These are phyloP conservation scores for Caenorhabditis tropicalis DNA, from an alignment of 1,140 invertebrate genomes.

Conservation along the genomic window DNA sequence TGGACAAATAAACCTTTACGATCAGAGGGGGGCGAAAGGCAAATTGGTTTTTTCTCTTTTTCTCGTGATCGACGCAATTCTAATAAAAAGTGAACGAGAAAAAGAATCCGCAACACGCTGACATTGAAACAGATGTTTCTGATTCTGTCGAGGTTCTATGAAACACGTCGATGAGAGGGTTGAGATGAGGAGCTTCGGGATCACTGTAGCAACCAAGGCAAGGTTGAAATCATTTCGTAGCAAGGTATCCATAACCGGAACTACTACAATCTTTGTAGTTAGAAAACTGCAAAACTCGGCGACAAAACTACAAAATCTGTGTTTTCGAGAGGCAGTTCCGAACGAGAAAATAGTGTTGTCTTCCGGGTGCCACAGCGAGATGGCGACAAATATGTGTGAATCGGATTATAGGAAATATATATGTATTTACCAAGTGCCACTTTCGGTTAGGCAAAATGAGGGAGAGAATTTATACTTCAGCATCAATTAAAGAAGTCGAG, in stretches of 20 bases:
- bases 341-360: not conserved
- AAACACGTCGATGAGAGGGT: not conserved
- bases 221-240: too few relatives aligned
- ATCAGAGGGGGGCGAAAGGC: not conserved
- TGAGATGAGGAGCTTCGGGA: too few relatives aligned
- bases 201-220: too few relatives aligned
- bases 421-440: not conserved
- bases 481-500: conserved; percentile 17
- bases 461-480: too few relatives aligned
- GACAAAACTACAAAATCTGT: too few relatives aligned
- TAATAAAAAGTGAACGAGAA: not conserved
- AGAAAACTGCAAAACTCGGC: too few relatives aligned
- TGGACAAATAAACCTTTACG: conserved; percentile 30
- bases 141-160: not conserved
- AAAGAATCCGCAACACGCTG: not conserved
- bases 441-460: too few relatives aligned
- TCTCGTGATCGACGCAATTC: too few relatives aligned
- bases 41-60: not conserved
- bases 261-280: too few relatives aligned
- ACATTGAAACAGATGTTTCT: conserved; percentile 23
- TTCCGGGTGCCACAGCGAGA: not conserved
- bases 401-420: not conserved
- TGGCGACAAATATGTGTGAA: not conserved
- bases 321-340: too few relatives aligned
- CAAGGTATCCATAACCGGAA: too few relatives aligned